Conservation (phyloP, 2,888 invertebrate genomes). For the Callimorpha dominula region DNA sequence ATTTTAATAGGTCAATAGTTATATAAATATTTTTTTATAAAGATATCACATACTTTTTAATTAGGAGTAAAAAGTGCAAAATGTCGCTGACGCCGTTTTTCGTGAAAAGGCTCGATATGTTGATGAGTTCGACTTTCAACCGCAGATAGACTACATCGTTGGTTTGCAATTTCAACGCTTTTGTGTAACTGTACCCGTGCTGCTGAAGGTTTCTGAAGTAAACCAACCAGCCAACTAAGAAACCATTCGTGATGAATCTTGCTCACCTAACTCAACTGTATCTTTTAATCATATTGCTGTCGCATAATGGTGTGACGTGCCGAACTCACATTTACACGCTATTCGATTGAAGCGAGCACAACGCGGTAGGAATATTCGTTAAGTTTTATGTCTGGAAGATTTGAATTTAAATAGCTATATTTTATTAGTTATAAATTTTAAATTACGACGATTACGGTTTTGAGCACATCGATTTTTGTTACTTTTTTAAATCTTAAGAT, state of each 20-base stretch:
- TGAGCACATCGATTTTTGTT: constrained; percentile 5
- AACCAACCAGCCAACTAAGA: not conserved
- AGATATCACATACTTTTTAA: too few relatives aligned
- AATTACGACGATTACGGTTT: constrained; percentile 4
- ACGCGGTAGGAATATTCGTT: constrained; percentile 72
- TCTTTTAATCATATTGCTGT: not conserved
- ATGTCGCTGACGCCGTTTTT: too few relatives aligned
- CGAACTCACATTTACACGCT: constrained; percentile 52
- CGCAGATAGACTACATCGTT: too few relatives aligned
- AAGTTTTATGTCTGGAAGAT: constrained; percentile 31
- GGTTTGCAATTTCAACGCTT: too few relatives aligned
- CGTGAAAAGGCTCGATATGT: too few relatives aligned
- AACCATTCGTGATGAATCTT: not conserved
- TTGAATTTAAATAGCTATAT: constrained; percentile 17
- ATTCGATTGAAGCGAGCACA: constrained; percentile 69
- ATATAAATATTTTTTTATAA: too few relatives aligned
- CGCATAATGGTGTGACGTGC: constrained; percentile 6
- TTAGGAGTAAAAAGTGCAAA: too few relatives aligned
- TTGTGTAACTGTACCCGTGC: not conserved
- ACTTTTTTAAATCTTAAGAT: not conserved
- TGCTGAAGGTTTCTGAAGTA: not conserved
- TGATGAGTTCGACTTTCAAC: too few relatives aligned
- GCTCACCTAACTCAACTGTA: not conserved
- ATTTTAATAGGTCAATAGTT: too few relatives aligned
- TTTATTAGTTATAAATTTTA: not conserved